These are phyloP conservation scores for Lates calcarifer DNA, from an alignment of 2,113 vertebrate genomes.

Conservation along the genomic window DNA sequence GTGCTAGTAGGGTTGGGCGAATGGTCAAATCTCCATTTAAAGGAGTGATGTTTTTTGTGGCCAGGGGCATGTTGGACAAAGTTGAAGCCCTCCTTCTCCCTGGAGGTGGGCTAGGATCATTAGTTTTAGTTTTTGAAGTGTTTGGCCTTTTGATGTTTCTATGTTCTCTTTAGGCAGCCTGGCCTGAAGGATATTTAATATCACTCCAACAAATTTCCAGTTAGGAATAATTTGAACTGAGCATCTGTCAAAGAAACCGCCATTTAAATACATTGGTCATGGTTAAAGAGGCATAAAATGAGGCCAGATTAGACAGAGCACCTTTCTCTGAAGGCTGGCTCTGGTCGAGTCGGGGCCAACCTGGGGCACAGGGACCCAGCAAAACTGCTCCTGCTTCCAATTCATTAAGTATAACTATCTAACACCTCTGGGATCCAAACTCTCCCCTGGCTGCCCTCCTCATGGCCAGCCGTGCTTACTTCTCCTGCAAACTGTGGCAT, in stretches of 20 bases:
- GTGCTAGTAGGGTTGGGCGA: constrained; percentile 56
- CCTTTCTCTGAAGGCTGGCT: constrained; percentile 77
- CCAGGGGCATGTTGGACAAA: constrained; percentile 78
- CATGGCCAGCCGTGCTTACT: constrained; percentile 33
- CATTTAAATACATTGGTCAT: constrained; percentile 88
- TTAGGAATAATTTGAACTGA: constrained; percentile 87
- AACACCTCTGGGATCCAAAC: constrained; percentile 64
- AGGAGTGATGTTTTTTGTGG: constrained; percentile 77
- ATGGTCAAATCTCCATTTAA: constrained; percentile 83
- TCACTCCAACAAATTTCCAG: constrained; percentile 87
- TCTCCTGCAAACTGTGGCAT: constrained; percentile 46
- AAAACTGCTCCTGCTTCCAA: constrained; percentile 63
- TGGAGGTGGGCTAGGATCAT: constrained; percentile 83
- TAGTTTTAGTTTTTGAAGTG: constrained; percentile 89
- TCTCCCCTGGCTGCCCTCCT: constrained; percentile 48
- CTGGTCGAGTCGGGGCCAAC: constrained; percentile 64
- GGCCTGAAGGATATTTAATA: constrained; percentile 88
- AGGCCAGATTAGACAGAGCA: constrained; percentile 86
- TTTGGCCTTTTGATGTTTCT: constrained; percentile 88
- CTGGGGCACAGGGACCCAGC: constrained; percentile 59
- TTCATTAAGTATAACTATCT: constrained; percentile 75
- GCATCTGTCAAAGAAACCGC: constrained; percentile 87
- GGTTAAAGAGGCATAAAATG: constrained; percentile 89
- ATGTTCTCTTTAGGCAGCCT: constrained; percentile 84
- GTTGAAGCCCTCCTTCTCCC: constrained; percentile 78